Conservation (phyloP, 1,140 invertebrate species). For the Drosophila lacteicornis region DNA sequence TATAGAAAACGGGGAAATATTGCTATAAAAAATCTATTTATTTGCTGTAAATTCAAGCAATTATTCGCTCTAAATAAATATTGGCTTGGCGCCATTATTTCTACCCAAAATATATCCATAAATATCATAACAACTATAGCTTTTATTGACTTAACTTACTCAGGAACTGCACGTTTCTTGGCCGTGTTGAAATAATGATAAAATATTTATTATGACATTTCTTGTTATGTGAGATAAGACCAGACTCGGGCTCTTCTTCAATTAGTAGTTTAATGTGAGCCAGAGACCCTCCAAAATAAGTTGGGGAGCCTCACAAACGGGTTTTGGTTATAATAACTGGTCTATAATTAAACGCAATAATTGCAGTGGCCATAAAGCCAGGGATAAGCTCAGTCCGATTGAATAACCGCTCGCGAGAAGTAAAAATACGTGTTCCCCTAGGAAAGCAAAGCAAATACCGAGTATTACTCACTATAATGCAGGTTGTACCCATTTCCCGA, state of each 20-base stretch:
- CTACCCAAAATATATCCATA: not conserved
- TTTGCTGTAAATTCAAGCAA: not conserved
- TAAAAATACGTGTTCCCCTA: not conserved
- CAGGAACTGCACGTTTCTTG: not conserved
- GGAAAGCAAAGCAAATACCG: not conserved
- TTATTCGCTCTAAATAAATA: constrained; percentile 1
- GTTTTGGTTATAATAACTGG: constrained; percentile 11
- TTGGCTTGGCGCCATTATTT: constrained; percentile 1
- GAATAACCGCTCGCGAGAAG: constrained; percentile 28
- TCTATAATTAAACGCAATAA: constrained; percentile 42
- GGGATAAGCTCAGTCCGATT: constrained; percentile 54
- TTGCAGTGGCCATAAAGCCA: constrained; percentile 48
- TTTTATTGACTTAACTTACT: constrained; percentile 1
- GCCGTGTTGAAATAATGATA: constrained; percentile 4
- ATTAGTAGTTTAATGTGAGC: constrained; percentile 1
- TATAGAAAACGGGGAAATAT: not conserved
- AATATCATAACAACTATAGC: constrained; percentile 1
- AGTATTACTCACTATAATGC: not conserved
- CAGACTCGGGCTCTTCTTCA: not conserved
- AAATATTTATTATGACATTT: constrained; percentile 12
- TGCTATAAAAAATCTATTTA: not conserved
- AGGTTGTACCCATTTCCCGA: constrained; percentile 11
- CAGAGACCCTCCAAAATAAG: not conserved
- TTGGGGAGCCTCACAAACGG: not conserved
- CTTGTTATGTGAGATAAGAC: not conserved